These are phyloP conservation scores for Amniataba percoides DNA, from an alignment of 2,797 vertebrate genomes.

Conservation along the genomic window DNA sequence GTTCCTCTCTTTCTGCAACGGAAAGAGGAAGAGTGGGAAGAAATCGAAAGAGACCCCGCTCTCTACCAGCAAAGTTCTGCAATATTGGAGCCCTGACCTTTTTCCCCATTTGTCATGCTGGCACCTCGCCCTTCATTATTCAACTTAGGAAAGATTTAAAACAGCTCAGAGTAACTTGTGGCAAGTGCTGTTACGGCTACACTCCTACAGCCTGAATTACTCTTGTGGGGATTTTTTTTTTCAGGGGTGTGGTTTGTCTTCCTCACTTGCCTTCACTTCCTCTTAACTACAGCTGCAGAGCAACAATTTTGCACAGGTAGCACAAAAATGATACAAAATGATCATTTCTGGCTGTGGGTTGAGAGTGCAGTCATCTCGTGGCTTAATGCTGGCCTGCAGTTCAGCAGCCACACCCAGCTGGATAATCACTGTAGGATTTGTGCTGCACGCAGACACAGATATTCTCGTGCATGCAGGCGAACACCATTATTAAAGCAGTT, in stretches of 20 bases:
- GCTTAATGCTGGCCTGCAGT: constrained; percentile 46
- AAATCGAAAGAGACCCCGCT: constrained; percentile 35
- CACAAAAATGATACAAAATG: not conserved
- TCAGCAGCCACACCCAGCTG: constrained; percentile 64
- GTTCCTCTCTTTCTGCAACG: constrained; percentile 49
- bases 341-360: constrained; percentile 23
- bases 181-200: constrained; percentile 28
- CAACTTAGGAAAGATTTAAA: constrained; percentile 32
- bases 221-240: constrained; percentile 41
- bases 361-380: constrained; percentile 45
- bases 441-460: constrained; percentile 47
- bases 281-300: constrained; percentile 51
- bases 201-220: constrained; percentile 32
- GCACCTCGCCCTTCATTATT: constrained; percentile 8
- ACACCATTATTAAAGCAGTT: constrained; percentile 63
- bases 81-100: constrained; percentile 11
- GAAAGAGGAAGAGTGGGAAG: constrained; percentile 65
- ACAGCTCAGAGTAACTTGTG: constrained; percentile 22
- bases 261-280: constrained; percentile 67
- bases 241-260: constrained; percentile 53
- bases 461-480: constrained; percentile 38
- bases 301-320: constrained; percentile 43
- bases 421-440: constrained; percentile 64
- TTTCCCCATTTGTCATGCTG: not conserved
- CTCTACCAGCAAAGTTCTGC: constrained; percentile 28